A percentile compares a stretch with the other conserved stretches of the same genome.
Conservation (phyloP, 2,888 invertebrate species). For the Orthonevra nobilis region DNA sequence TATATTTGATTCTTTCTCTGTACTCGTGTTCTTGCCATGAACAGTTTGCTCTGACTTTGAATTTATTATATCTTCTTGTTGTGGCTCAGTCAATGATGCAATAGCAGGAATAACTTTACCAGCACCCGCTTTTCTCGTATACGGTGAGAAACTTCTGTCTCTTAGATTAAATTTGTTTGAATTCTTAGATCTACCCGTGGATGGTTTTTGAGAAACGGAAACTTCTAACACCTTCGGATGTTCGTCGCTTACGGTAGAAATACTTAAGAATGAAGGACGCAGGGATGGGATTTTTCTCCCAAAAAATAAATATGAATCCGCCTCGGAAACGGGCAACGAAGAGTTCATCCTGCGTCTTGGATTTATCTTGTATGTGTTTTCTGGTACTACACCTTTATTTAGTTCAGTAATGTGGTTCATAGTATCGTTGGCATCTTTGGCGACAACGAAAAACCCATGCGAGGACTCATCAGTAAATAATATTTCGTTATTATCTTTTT, state of each 20-base stretch:
- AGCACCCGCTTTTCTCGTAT: constrained; percentile 66
- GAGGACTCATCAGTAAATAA: constrained; percentile 80
- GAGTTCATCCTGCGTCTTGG: constrained; percentile 72
- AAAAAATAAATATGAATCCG: constrained; percentile 86
- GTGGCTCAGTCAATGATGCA: constrained; percentile 2
- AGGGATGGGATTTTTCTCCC: constrained; percentile 84
- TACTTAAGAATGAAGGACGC: constrained; percentile 76
- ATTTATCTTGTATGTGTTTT: constrained; percentile 71
- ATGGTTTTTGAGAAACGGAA: constrained; percentile 80
- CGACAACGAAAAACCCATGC: constrained; percentile 78
- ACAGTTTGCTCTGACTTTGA: too few relatives aligned
- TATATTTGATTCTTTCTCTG: too few relatives aligned
- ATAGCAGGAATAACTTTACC: constrained; percentile 47
- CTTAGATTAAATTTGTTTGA: constrained; percentile 73
- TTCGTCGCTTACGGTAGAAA: constrained; percentile 82
- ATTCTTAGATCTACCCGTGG: constrained; percentile 42
- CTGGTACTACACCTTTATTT: constrained; percentile 69
- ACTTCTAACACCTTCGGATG: constrained; percentile 83
- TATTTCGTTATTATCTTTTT: constrained; percentile 79
- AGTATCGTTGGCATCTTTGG: constrained; percentile 79
- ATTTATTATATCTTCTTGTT: not conserved
- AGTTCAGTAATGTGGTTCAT: constrained; percentile 77
- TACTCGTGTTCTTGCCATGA: too few relatives aligned
- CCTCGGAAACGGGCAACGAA: constrained; percentile 68
- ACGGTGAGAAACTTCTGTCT: constrained; percentile 69